Evolutionary conservation across 2,888 invertebrate genomes (phyloP).

Genomic region (Hoplodrina blanda): DNA sequence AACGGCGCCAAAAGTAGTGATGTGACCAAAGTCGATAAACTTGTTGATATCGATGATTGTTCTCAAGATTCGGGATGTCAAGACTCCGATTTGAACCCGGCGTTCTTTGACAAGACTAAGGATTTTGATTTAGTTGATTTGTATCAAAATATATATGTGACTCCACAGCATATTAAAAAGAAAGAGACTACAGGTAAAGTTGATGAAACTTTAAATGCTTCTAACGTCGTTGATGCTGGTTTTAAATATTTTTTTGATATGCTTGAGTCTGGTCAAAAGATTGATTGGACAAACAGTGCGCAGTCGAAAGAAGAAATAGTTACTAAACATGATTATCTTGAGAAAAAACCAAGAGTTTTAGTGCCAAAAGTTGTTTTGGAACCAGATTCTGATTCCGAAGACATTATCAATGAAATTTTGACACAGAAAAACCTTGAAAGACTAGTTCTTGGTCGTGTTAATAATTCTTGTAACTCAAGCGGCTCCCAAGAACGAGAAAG

Average conservation of each 20-base stretch:
- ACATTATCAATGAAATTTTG: constrained; percentile 49
- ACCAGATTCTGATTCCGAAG: constrained; percentile 49
- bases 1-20: constrained; percentile 28
- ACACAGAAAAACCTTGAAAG: constrained; percentile 35
- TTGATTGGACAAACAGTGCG: constrained; percentile 30
- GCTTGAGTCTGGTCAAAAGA: constrained; percentile 46
- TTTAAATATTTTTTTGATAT: constrained; percentile 48
- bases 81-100: constrained; percentile 12
- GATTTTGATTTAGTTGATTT: constrained; percentile 52
- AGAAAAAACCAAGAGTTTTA: constrained; percentile 37
- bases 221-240: constrained; percentile 18
- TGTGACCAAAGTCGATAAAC: constrained; percentile 43
- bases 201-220: background rate
- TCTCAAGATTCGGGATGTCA: constrained; percentile 36
- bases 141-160: constrained; percentile 52
- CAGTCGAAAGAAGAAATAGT: constrained; percentile 5
- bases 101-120: constrained; percentile 37
- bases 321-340: constrained; percentile 13
- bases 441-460: background rate
- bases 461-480: background rate
- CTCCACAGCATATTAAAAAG: constrained; percentile 46
- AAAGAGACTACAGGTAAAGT: constrained; percentile 2
- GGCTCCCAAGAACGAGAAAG: background rate
- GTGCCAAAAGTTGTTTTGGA: constrained; percentile 30
- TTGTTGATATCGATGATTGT: constrained; percentile 47